Conservation (phyloP, 2,113 vertebrate genomes). For the Oceanites oceanicus region DNA sequence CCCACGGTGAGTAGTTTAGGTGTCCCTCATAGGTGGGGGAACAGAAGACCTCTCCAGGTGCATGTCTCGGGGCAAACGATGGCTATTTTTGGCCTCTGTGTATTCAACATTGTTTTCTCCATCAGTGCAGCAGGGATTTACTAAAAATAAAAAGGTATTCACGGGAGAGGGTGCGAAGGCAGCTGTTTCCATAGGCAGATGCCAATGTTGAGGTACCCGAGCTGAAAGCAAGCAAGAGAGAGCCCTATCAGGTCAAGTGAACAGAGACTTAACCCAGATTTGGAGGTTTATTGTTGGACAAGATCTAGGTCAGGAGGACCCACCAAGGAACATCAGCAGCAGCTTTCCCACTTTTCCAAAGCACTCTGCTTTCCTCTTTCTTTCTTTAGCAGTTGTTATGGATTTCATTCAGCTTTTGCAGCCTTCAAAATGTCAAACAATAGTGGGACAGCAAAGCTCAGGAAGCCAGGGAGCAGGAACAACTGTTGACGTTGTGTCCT, state of each 20-base stretch:
- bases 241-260: not conserved
- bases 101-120: not conserved
- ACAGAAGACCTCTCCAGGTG: not conserved
- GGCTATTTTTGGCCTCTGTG: not conserved
- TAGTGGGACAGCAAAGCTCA: not conserved
- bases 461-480: not conserved
- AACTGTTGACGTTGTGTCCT: not conserved
- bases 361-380: not conserved
- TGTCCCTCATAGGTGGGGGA: not conserved
- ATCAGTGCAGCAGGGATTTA: not conserved
- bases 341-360: not conserved
- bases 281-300: not conserved
- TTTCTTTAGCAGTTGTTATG: not conserved
- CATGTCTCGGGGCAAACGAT: fast-evolving
- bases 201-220: not conserved
- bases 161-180: not conserved
- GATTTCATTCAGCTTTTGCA: not conserved
- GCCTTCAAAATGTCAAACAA: not conserved
- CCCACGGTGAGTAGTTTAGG: not conserved
- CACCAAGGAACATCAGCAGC: not conserved
- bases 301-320: not conserved
- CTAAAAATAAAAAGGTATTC: slow-evolving; percentile 4
- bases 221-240: not conserved
- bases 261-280: not conserved
- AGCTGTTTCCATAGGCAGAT: not conserved